Conservation (phyloP, 2,797 vertebrate species). For the Harpagifer antarcticus region DNA sequence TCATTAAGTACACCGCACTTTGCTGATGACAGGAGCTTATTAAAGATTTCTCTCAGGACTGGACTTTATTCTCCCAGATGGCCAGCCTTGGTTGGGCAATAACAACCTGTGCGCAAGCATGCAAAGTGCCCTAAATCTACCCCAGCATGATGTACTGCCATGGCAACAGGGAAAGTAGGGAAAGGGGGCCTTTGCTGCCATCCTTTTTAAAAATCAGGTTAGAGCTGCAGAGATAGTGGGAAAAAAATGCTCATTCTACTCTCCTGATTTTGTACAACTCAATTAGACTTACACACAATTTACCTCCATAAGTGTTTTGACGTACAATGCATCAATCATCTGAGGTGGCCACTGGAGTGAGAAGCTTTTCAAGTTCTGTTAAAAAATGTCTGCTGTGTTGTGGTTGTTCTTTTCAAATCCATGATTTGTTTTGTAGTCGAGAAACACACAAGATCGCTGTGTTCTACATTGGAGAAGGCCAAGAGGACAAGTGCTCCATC, state of each 20-base stretch:
- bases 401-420: conserved; percentile 23
- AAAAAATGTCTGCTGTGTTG: background rate
- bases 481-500: conserved; percentile 98
- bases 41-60: conserved; percentile 77
- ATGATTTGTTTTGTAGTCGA: conserved; percentile 83
- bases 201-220: conserved; percentile 35
- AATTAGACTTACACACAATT: conserved; percentile 19
- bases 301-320: conserved; percentile 12
- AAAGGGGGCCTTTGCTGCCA: conserved; percentile 27
- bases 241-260: background rate
- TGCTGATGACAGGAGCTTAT: conserved; percentile 76
- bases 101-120: conserved; percentile 76
- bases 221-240: conserved; percentile 22
- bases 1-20: conserved; percentile 76
- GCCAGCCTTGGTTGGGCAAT: conserved; percentile 59
- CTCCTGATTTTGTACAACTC: conserved; percentile 24
- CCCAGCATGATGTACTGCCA: conserved; percentile 51
- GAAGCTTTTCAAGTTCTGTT: conserved; percentile 31
- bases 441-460: conserved; percentile 99
- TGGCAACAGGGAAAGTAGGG: conserved; percentile 68
- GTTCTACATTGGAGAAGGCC: conserved; percentile 97
- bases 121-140: conserved; percentile 71
- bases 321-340: conserved; percentile 22
- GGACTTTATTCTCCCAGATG: conserved; percentile 59
- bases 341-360: conserved; percentile 7